Conservation (phyloP, 2,888 invertebrate species). For the Trissoscelio sp. region DNA sequence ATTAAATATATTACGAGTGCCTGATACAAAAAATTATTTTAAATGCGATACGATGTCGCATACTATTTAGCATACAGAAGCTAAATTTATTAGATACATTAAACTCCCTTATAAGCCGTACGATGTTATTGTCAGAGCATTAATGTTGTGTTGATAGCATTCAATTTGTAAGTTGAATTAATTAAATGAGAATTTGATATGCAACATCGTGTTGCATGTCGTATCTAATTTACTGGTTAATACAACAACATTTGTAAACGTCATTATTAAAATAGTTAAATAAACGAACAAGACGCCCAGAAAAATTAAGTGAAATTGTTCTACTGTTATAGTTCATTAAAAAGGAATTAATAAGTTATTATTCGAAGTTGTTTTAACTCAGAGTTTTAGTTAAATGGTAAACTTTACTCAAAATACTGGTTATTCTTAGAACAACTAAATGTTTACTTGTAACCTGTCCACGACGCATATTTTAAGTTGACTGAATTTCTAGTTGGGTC, state of each 20-base stretch:
- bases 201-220: constrained; percentile 12
- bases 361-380: too few species aligned
- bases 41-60: constrained; percentile 1
- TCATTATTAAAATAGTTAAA: constrained; percentile 21
- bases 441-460: too few species aligned
- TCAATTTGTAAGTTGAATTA: constrained; percentile 60
- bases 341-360: too few species aligned
- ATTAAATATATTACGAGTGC: constrained; percentile 11
- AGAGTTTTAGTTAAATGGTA: too few species aligned
- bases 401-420: too few species aligned
- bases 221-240: constrained; percentile 36
- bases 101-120: constrained; percentile 34
- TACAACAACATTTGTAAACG: constrained; percentile 26
- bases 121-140: constrained; percentile 47
- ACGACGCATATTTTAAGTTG: too few species aligned
- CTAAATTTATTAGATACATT: constrained; percentile 54
- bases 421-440: too few species aligned
- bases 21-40: constrained; percentile 29
- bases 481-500: too few species aligned
- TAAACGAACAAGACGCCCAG: too few species aligned
- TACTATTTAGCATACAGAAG: constrained; percentile 17
- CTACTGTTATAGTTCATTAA: too few species aligned
- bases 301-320: too few species aligned
- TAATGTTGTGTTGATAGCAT: constrained; percentile 40
- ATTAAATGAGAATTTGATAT: constrained; percentile 49